phyloP scores from a whole-genome alignment of 2,888 invertebrate species.

The Ormyrus pomaceus region DNA sequence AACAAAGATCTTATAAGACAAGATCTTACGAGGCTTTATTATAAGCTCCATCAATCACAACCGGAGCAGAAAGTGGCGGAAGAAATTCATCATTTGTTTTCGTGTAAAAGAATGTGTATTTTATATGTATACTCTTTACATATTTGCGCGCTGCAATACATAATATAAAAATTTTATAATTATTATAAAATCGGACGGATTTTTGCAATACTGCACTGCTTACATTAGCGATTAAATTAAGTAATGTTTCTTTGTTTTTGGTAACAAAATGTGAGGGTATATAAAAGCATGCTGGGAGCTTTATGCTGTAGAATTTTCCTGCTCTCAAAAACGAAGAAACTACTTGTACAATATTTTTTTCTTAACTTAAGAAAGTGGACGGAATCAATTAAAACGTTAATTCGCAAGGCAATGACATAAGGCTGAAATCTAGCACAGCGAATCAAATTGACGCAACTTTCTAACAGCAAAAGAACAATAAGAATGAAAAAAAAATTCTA shows the following conservation, averaged over 20 bases:
- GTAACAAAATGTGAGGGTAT: too few species aligned
- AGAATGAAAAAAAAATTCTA: too few species aligned
- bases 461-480: too few species aligned
- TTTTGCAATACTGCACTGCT: constrained; percentile 2
- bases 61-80: background rate
- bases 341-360: constrained; percentile 22
- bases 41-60: constrained; percentile 1
- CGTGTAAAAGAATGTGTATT: constrained; percentile 32
- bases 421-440: background rate
- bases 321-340: constrained; percentile 13
- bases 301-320: background rate
- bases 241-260: constrained; percentile 14
- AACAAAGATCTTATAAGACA: background rate
- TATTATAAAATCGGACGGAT: constrained; percentile 50
- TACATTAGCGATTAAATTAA: constrained; percentile 1
- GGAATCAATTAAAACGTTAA: constrained; percentile 21
- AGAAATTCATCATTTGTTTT: constrained; percentile 23
- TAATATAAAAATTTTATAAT: constrained; percentile 34
- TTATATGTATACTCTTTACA: background rate
- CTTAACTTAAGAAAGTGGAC: constrained; percentile 41
- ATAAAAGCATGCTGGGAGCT: background rate
- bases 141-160: constrained; percentile 18
- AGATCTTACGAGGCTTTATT: background rate
- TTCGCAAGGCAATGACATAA: background rate
- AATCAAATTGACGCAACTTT: too few species aligned